Evolutionary conservation across 2,113 vertebrate genomes (phyloP), one percentile per base, ranked within the genome.

Genomic region (Caloenas nicobarica): DNA sequence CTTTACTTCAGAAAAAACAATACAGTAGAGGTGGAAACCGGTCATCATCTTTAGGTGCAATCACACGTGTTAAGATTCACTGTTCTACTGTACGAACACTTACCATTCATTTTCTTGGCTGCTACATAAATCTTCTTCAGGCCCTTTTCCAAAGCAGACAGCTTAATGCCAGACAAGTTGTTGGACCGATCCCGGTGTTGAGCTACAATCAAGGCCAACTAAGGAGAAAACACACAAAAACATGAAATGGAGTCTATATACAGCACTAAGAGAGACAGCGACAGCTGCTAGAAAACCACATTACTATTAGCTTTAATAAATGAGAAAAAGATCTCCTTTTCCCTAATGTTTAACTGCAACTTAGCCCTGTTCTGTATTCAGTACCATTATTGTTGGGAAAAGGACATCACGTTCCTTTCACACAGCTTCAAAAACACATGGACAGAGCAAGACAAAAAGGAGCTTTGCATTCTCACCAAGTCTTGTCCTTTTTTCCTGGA

Each of bases 171-270:
- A 85, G 99, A 99, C 86, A 99, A 95, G 58, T 97, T 98, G 97
- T 99, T 99, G 92, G 96, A 96, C 42, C 91, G 96, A 96, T 99
- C 98, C 68, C 99, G 96, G 72, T 98, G 98, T 97, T 99, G 99
- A 40, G 99, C 98, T 93, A 99, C 98, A 54, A 99, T 97, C 92
- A 99, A 97, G 42, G 99, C 99, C 96, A 99, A 54, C 99, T 99
- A 96, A 33, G 46, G 96, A 88, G 92, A 96, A 96, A 66, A 51
- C 6, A n/a, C 33, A 87, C 17, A 58, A 68, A 89, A 51, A 50
- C 5, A 24, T 33, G 24, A 70, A 74, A 73, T 31, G 16, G 9
- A 74, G 36, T 50, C 46, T 65, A 28, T 9, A 34, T 11, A 34
- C 12, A 77, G 11, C 4, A 10, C 26, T 71, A 69, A 56, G 9